Evolutionary conservation across 2,888 invertebrate species (phyloP), one percentile per base, ranked within the genome.

Genomic region (Pyrrhosoma nymphula): DNA sequence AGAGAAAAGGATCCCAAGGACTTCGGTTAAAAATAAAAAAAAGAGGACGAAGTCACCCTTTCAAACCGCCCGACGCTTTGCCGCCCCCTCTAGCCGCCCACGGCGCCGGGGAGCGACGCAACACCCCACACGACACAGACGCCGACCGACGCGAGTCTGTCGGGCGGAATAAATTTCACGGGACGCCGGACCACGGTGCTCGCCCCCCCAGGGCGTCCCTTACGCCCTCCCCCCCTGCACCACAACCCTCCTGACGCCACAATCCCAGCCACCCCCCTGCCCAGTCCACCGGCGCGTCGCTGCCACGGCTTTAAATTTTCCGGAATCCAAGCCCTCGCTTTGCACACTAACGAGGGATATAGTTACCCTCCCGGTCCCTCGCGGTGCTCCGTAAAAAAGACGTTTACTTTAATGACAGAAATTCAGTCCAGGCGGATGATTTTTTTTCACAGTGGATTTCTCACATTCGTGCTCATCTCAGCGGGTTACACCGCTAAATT

Each of bases 81-180:
- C n/a, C 69, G n/a, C 69, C 26, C 69, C 69, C n/a, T 10, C 3
- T 1, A 4, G 69, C 8, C 47, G 2, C 47, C 47, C 47, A 8
- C 8, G 47, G 47, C 47, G 47, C 47, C 47, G 47, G 47, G 47
- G 47, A 47, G 47, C 47, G 47, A 47, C 8, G 47, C n/a, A n/a
- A 8, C 6, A 8, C 69, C 26, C 60, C 69, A n/a, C 69, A n/a
- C n/a, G n/a, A 69, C 69, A n/a, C 69, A 26, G n/a, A n/a, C 69
- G 60, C 60, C 60, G 60, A 69, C 10, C 69, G 69, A 69, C 26
- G n/a, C 69, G n/a, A n/a, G n/a, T n/a, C 16, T n/a, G 69, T 26
- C n/a, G n/a, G 69, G 10, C 69, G 69, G 69, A 69, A 69, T 69
- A 69, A 69, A 69, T 69, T 69, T 69, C 69, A 69, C 69, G 69